A percentile compares a stretch with the other conserved stretches of the same genome.
phyloP scores from a whole-genome alignment of 1,140 invertebrate genomes.

The Lepidurus apus region DNA sequence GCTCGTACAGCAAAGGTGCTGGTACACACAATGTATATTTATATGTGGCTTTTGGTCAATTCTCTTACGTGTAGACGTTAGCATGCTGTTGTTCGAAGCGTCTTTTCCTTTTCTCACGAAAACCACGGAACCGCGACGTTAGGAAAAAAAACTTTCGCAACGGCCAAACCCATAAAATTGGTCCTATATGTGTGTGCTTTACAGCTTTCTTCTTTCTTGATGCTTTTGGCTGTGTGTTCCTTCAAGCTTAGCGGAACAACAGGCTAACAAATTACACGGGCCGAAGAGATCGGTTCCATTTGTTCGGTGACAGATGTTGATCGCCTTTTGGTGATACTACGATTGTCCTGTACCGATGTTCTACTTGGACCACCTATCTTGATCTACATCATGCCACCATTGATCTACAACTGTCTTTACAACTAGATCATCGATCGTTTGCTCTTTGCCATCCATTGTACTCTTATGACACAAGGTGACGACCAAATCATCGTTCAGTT shows the following conservation, averaged over 20 bases:
- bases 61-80: conserved; percentile 14
- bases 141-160: neutral
- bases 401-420: too few relatives aligned
- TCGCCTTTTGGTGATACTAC: neutral
- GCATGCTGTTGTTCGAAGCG: neutral
- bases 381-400: too few relatives aligned
- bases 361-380: too few relatives aligned
- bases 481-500: too few relatives aligned
- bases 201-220: neutral
- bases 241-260: neutral
- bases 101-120: conserved; percentile 10
- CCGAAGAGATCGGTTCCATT: neutral
- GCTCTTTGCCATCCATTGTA: too few relatives aligned
- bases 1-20: neutral
- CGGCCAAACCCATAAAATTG: neutral
- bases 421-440: too few relatives aligned
- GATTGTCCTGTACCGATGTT: too few relatives aligned
- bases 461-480: too few relatives aligned
- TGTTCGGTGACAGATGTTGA: neutral
- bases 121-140: conserved; percentile 4
- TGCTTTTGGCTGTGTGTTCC: neutral
- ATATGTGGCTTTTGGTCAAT: neutral
- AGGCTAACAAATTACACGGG: neutral
- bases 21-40: neutral
- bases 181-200: neutral